phyloP scores from a whole-genome alignment of 2,113 vertebrate species.

The Lathamus discolor region DNA sequence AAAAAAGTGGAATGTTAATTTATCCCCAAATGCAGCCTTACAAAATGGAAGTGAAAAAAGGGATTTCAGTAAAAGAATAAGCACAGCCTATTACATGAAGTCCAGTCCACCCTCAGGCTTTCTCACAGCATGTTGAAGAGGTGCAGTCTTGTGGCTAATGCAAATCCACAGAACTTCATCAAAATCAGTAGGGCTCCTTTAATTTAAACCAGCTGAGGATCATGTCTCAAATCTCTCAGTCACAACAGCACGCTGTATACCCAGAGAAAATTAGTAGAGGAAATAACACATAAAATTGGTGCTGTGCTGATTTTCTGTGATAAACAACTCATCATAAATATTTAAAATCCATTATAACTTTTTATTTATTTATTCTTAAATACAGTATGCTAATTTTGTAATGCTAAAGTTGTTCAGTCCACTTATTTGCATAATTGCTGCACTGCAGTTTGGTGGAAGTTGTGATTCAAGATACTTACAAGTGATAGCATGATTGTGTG shows the following conservation, averaged over 20 bases:
- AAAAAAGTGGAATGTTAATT: background rate
- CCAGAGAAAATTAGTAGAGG: constrained; percentile 1
- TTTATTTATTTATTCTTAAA: constrained; percentile 61
- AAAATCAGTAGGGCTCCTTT: background rate
- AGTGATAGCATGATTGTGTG: background rate
- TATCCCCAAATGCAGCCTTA: background rate
- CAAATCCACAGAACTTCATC: background rate
- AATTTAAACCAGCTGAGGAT: background rate
- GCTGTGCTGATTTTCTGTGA: constrained; percentile 22
- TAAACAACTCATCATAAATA: constrained; percentile 56
- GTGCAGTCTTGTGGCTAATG: background rate
- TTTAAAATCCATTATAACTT: constrained; percentile 54
- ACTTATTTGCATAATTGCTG: constrained; percentile 55
- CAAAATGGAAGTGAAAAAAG: background rate
- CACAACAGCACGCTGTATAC: background rate
- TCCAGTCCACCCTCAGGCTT: background rate
- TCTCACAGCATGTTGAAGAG: background rate
- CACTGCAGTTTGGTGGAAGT: constrained; percentile 10
- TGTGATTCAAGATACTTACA: constrained; percentile 50
- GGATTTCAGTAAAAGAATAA: background rate
- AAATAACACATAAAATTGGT: constrained; percentile 12
- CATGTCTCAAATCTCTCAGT: background rate
- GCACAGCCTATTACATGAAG: background rate
- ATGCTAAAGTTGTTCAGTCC: background rate
- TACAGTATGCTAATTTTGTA: constrained; percentile 26